Evolutionary conservation across 2,113 vertebrate species (phyloP), one percentile per base, ranked within the genome.

Genomic region (Oreochromis niloticus): DNA sequence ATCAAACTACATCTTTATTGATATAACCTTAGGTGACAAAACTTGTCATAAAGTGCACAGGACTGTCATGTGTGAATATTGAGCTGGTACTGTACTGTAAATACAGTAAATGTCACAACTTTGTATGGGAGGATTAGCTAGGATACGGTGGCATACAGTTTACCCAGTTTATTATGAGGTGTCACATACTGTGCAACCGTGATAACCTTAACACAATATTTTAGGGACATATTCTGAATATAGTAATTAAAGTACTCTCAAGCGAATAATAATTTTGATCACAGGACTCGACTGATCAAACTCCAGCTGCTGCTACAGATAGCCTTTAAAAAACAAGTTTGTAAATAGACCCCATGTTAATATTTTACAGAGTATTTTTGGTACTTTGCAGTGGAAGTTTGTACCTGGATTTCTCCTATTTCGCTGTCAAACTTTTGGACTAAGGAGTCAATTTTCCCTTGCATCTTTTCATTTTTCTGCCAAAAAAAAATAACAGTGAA

Each of bases 331-430:
- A 48, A 56, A 71, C 13, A 81, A 5, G 22, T 24, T n/a, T 22
- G 36, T 71, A 34, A 55, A 50, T 52, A 46, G 41, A 36, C 13
- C 16, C 13, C 13, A 12, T 84, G 57, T 80, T 48, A 46, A n/a
- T 30, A 75, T 54, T 32, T 24, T 75, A 50, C 73, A n/a, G 22
- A 5, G 11, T 22, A 57, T 32, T 46, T 14, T 9, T 19, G 3
- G 22, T 43, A 48, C 3, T 61, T 80, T 55, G 8, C 46, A 6
- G 17, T 27, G 34, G 16, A 34, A 7, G 9, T 59, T 81, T 66
- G 39, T 24, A 99, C 98, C 97, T 99, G 97, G 57, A 96, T 97
- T 89, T 97, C 95, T 84, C 85, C 59, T 91, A 99, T 97, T 85
- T 98, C 95, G 0, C 5, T 48, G 12, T 99, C 97, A 0, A 98